A percentile compares a stretch with the other conserved stretches of the same genome.
Conservation (phyloP, 2,113 vertebrate species). For the Bubo blakistoni region DNA sequence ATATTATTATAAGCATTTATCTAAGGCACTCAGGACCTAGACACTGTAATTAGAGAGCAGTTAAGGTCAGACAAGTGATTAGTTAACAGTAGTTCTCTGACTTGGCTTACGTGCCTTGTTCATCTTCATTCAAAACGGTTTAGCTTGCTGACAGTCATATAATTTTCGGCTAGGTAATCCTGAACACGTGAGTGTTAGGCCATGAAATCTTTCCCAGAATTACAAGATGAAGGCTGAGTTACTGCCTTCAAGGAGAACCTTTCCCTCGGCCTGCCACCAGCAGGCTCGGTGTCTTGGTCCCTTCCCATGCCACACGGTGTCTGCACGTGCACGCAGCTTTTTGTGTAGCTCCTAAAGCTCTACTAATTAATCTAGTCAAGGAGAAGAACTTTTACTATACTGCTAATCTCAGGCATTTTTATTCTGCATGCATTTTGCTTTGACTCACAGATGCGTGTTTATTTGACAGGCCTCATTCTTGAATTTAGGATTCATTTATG, state of each 20-base stretch:
- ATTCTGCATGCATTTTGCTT: neutral
- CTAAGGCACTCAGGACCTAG: neutral
- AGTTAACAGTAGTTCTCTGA: neutral
- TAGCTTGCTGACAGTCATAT: neutral
- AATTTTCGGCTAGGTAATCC: neutral
- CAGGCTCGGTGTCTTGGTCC: accelerated
- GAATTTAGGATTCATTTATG: constrained; percentile 16
- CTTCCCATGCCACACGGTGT: neutral
- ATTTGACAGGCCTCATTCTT: constrained; percentile 24
- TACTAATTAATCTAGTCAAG: neutral
- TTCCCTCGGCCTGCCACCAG: neutral
- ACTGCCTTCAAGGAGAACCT: neutral
- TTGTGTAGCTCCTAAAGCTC: neutral
- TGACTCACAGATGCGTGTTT: neutral
- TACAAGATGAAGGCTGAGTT: neutral
- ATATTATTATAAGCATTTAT: neutral
- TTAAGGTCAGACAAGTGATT: constrained; percentile 17
- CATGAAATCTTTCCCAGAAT: neutral
- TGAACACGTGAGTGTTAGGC: neutral
- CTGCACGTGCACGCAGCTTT: neutral
- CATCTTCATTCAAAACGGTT: neutral
- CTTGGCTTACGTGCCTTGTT: neutral
- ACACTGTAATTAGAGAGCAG: neutral
- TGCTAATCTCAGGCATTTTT: neutral
- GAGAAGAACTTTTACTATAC: neutral